A percentile compares a stretch with the other conserved stretches of the same genome.
These are phyloP conservation scores for Dendrolimus pini DNA, from an alignment of 2,888 invertebrate species.

Conservation along the genomic window DNA sequence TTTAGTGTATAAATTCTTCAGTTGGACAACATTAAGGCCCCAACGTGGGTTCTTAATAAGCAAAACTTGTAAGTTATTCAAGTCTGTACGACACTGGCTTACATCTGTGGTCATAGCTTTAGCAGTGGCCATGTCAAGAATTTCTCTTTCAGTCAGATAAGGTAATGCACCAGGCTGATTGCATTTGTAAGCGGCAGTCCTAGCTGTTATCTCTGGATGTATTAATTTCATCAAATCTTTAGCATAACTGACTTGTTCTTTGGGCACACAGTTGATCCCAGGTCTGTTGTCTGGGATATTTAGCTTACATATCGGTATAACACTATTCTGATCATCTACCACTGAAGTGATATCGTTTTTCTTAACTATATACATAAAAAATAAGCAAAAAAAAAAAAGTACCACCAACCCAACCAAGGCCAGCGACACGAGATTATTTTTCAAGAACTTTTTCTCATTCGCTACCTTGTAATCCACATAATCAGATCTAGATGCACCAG, in stretches of 20 bases:
- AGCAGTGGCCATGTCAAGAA: constrained; percentile 73
- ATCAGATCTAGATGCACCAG: constrained; percentile 52
- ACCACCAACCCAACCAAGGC: constrained; percentile 77
- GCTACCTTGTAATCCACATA: constrained; percentile 53
- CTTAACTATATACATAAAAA: constrained; percentile 82
- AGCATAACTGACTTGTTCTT: constrained; percentile 78
- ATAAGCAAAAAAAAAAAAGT: constrained; percentile 80
- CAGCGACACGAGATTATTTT: constrained; percentile 80
- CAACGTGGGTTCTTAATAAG: constrained; percentile 83
- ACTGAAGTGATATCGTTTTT: constrained; percentile 74
- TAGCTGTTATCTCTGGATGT: constrained; percentile 78
- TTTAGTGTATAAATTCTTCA: constrained; percentile 50
- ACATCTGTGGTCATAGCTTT: constrained; percentile 37
- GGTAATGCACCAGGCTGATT: constrained; percentile 66
- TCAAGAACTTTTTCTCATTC: constrained; percentile 69
- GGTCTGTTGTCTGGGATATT: constrained; percentile 70
- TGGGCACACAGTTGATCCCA: constrained; percentile 80
- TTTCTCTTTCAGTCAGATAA: constrained; percentile 79
- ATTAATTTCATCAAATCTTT: constrained; percentile 79
- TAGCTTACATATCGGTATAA: constrained; percentile 75
- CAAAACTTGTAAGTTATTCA: constrained; percentile 81
- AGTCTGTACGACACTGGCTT: constrained; percentile 71
- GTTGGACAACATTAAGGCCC: constrained; percentile 79
- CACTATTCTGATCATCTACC: constrained; percentile 73
- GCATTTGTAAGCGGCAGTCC: constrained; percentile 77